phyloP scores from a whole-genome alignment of 2,113 vertebrate species.

The Zosterops borbonicus region DNA sequence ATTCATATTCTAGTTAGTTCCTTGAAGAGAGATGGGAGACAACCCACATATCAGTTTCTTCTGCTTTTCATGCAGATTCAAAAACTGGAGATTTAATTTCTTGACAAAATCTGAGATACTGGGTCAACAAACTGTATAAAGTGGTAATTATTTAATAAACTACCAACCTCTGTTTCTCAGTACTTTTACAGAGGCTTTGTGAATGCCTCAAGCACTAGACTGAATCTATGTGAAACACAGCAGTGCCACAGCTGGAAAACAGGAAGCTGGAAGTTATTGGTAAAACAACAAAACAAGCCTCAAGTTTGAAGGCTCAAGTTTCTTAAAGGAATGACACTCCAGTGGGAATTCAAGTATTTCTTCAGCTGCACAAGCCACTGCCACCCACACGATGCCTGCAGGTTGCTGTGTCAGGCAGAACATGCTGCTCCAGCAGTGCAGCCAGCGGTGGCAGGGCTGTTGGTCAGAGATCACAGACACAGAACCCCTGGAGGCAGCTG shows the following conservation, averaged over 20 bases:
- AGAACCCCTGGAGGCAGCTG: background rate
- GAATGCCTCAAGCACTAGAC: background rate
- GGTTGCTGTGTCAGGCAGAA: background rate
- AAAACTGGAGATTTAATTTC: background rate
- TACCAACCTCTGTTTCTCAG: background rate
- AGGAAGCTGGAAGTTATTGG: slow-evolving; percentile 9
- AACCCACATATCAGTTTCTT: background rate
- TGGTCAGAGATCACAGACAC: rapidly evolving
- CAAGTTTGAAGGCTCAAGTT: slow-evolving; percentile 3
- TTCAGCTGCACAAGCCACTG: slow-evolving; percentile 36
- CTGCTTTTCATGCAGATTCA: background rate
- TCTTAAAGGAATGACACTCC: background rate
- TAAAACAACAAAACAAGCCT: slow-evolving; percentile 33
- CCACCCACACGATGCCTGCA: background rate
- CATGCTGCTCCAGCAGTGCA: background rate
- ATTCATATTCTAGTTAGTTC: background rate
- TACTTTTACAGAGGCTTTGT: background rate
- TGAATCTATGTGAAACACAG: background rate
- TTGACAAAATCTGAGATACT: background rate
- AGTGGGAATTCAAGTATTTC: slow-evolving; percentile 38
- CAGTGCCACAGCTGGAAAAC: slow-evolving; percentile 47
- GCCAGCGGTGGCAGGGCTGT: background rate
- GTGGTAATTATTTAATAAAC: background rate
- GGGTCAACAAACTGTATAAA: background rate
- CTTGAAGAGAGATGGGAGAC: background rate